Percentiles rank a stretch among this genome's conserved stretches.
Conservation (phyloP, 2,113 vertebrate species). For the Laterallus jamaicensis region DNA sequence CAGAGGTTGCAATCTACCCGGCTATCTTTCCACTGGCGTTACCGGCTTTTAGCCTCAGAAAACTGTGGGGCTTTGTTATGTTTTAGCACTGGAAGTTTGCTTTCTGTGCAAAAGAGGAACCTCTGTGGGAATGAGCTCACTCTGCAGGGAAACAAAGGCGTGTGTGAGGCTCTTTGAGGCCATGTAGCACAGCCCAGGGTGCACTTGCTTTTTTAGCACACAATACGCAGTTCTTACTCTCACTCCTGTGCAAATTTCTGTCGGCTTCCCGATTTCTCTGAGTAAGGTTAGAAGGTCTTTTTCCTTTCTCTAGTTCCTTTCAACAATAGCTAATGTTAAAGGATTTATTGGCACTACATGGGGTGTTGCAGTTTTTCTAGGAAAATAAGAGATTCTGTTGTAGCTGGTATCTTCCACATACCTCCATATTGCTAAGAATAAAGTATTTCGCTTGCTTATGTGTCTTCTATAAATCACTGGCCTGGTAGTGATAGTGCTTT, state of each 20-base stretch:
- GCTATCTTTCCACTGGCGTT: not conserved
- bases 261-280: not conserved
- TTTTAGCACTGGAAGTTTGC: not conserved
- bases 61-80: not conserved
- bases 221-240: not conserved
- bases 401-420: not conserved
- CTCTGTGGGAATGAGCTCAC: not conserved
- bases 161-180: not conserved
- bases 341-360: not conserved
- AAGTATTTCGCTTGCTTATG: not conserved
- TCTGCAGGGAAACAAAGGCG: constrained; percentile 3
- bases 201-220: not conserved
- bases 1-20: not conserved
- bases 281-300: not conserved
- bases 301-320: not conserved
- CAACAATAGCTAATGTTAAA: not conserved
- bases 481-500: not conserved
- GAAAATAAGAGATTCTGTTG: not conserved
- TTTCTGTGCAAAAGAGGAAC: not conserved
- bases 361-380: not conserved
- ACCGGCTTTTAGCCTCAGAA: not conserved
- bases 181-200: not conserved
- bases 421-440: not conserved
- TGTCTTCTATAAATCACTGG: not conserved
- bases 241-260: not conserved